These are phyloP conservation scores for Phoxinus dragarum DNA, from an alignment of 2,797 vertebrate species.

Conservation along the genomic window DNA sequence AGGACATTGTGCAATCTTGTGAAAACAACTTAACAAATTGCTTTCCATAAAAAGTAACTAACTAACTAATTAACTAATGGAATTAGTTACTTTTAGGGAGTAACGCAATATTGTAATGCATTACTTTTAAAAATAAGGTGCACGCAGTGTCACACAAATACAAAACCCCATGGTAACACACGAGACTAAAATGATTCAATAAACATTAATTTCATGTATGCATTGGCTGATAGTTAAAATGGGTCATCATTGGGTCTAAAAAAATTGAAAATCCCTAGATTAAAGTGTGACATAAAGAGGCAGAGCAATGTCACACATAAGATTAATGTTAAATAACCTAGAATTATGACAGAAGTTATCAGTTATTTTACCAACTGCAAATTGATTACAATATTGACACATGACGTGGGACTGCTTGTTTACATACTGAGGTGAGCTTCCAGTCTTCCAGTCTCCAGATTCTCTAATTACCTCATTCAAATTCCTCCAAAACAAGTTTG, in stretches of 20 bases:
- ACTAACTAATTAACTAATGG: too few species aligned
- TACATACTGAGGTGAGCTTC: too few species aligned
- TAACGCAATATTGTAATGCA: too few species aligned
- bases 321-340: neutral
- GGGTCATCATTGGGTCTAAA: neutral
- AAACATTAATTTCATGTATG: too few species aligned
- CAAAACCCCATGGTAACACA: too few species aligned
- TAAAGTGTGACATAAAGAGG: neutral
- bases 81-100: too few species aligned
- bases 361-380: neutral
- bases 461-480: neutral
- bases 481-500: neutral
- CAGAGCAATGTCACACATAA: neutral
- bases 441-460: neutral
- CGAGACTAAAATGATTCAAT: too few species aligned
- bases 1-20: neutral
- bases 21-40: too few species aligned
- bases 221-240: neutral
- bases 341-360: neutral
- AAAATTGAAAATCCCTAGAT: neutral
- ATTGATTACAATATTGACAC: neutral
- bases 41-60: too few species aligned
- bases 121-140: too few species aligned
- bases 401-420: neutral
- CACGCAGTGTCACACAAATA: too few species aligned